Percentiles rank a stretch among this genome's conserved stretches.
phyloP scores from a whole-genome alignment of 2,888 invertebrate genomes.

The Oxycera nigricornis region DNA sequence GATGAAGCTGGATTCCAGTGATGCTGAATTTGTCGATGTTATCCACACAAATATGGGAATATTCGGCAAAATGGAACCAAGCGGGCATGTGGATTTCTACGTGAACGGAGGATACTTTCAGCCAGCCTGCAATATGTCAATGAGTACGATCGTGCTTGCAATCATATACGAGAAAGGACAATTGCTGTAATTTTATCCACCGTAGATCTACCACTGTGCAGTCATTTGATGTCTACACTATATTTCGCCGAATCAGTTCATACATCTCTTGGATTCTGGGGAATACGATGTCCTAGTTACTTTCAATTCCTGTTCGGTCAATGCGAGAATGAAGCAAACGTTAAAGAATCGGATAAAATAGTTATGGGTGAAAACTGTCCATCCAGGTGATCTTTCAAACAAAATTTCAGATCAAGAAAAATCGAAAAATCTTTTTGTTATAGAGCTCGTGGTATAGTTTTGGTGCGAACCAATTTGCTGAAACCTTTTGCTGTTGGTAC shows the following conservation, averaged over 20 bases:
- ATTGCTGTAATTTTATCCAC: too few relatives aligned
- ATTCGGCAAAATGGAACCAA: constrained; percentile 66
- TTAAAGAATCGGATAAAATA: constrained; percentile 47
- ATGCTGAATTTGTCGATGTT: constrained; percentile 67
- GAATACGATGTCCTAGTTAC: constrained; percentile 51
- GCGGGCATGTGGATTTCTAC: constrained; percentile 71
- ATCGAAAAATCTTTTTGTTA: constrained; percentile 7
- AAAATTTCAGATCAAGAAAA: not conserved
- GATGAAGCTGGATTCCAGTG: constrained; percentile 64
- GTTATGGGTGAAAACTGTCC: constrained; percentile 52
- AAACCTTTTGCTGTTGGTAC: constrained; percentile 51
- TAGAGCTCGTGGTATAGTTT: constrained; percentile 50
- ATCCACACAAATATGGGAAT: constrained; percentile 68
- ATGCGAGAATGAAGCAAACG: constrained; percentile 48
- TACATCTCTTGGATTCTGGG: constrained; percentile 50
- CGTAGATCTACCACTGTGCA: constrained; percentile 52
- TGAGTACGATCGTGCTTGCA: constrained; percentile 46
- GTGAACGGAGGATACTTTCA: constrained; percentile 63
- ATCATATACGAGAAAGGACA: not conserved
- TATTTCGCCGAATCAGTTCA: constrained; percentile 52
- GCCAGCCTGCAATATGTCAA: constrained; percentile 48
- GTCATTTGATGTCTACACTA: constrained; percentile 51
- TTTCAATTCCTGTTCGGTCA: constrained; percentile 53
- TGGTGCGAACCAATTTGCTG: constrained; percentile 49
- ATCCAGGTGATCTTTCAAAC: constrained; percentile 50